Evolutionary conservation across 2,888 invertebrate species (phyloP), one percentile per base, ranked within the genome.

Genomic region (Lomographa bimaculata): DNA sequence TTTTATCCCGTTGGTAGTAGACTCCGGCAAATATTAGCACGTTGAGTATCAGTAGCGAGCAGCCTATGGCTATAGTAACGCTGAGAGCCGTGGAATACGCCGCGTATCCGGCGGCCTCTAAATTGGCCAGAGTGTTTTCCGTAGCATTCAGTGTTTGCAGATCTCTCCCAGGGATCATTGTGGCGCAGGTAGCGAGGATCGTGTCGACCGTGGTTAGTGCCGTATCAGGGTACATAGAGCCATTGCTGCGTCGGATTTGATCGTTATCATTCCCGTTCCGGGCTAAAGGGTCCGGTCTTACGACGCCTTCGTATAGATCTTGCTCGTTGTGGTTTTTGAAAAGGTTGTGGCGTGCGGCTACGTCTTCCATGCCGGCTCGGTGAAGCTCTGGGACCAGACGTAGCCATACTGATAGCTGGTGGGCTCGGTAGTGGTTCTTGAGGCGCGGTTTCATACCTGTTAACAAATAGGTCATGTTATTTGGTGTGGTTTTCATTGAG

Each of bases 401-500:
- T 4, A 98, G 84, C 98, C 98, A 98, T 24, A 98, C 96, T 26
- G 98, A 97, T 29, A 98, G 91, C 72, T 98, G 97, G 80, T 98
- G 97, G 1, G 98, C 97, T 28, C 98, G 92, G 85, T 96, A 98
- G 86, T 98, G 98, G 75, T 97, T 97, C 73, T 96, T 96, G 83
- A 97, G 92, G 46, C 95, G 93, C 0, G 97, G 96, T 71, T 97
- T 97, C 92, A 95, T 93, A 56, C 97, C 98, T 98, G 91, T 1
- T 35, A 35, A 29, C 35, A 41, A 41, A 5, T n/a, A 7, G n/a
- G 1, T 29, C 3, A 1, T 21, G 5, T 11, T n/a, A 20, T 8
- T 20, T 8, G n/a, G n/a, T n/a, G n/a, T n/a, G n/a, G n/a, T n/a
- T n/a, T n/a, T n/a, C n/a, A n/a, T n/a, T n/a, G n/a, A n/a, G n/a